Conservation (phyloP, 1,140 invertebrate species). For the Campoletis sonorensis region DNA sequence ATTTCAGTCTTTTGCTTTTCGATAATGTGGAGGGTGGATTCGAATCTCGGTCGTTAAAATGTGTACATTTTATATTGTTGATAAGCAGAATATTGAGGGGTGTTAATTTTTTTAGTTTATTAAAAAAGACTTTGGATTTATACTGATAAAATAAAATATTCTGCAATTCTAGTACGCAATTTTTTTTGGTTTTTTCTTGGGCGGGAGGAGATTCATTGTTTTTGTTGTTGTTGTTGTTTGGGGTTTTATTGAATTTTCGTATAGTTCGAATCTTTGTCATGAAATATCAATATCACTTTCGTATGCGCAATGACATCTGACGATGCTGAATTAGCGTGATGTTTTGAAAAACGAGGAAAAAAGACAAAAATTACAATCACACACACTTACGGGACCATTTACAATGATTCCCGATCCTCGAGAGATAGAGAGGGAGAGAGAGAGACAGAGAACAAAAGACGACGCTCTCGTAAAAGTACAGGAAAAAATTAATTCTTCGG, state of each 20-base stretch:
- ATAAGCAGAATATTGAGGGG: neutral
- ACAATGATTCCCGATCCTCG: constrained; percentile 28
- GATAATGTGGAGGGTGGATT: constrained; percentile 27
- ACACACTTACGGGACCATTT: constrained; percentile 14
- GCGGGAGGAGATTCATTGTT: neutral
- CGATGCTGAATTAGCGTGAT: constrained; percentile 42
- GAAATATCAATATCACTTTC: constrained; percentile 42
- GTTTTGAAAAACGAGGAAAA: neutral
- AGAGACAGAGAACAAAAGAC: neutral
- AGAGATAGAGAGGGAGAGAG: too few relatives aligned
- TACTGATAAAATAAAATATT: neutral
- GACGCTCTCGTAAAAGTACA: constrained; percentile 6
- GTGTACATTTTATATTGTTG: constrained; percentile 25
- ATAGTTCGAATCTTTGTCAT: constrained; percentile 5
- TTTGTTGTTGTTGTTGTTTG: constrained; percentile 30
- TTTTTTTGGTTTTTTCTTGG: neutral
- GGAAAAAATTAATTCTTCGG: constrained; percentile 4
- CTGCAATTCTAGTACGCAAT: constrained; percentile 6
- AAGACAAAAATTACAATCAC: neutral
- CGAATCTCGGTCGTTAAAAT: constrained; percentile 50
- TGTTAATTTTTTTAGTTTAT: neutral
- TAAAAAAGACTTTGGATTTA: neutral
- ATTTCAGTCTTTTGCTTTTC: constrained; percentile 56
- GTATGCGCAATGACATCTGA: constrained; percentile 42
- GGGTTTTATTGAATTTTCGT: neutral